Evolutionary conservation across 2,797 vertebrate genomes (phyloP), one percentile per base, ranked within the genome.

Genomic region (Chrosomus eos): DNA sequence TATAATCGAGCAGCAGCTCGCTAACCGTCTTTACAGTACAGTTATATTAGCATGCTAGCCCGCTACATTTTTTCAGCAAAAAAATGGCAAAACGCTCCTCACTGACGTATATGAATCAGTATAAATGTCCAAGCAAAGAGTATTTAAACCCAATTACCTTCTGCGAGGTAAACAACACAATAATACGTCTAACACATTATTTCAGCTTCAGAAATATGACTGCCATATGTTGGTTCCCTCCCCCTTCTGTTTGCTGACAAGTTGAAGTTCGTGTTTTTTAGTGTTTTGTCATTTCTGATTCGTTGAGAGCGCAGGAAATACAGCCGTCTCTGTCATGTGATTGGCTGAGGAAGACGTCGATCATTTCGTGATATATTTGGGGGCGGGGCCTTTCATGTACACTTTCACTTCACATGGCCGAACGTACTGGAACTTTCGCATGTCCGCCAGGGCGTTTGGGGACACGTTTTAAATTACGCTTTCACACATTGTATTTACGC

Each of bases 181-280:
- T 82, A 86, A 83, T 72, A 38, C 86, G 62, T 66, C 82, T 85
- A 87, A 87, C 89, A 88, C 87, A 91, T 88, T 82, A 93, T 92
- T 91, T 88, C 93, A 90, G 89, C 91, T 91, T 91, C 88, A 91
- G 91, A 91, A 93, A 93, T 93, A 93, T 93, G 94, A 93, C 92
- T 91, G 89, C 93, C 91, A 88, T 87, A 84, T 93, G 92, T 79
- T 89, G 86, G 78, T 91, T 92, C 93, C 93, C 93, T 92, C 92
- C 94, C 94, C 91, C 91, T 93, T 80, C 93, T 91, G 92, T 93
- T 93, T 91, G 89, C 92, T 94, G 94, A 93, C 94, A 94, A 89
- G 66, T 93, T 93, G 85, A 92, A 88, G 88, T 92, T 91, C 87
- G 86, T 67, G 45, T 83, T 87, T 88, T 72, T 88, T 71, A 26